phyloP scores from a whole-genome alignment of 1,140 invertebrate genomes.

The Vanessa atalanta region DNA sequence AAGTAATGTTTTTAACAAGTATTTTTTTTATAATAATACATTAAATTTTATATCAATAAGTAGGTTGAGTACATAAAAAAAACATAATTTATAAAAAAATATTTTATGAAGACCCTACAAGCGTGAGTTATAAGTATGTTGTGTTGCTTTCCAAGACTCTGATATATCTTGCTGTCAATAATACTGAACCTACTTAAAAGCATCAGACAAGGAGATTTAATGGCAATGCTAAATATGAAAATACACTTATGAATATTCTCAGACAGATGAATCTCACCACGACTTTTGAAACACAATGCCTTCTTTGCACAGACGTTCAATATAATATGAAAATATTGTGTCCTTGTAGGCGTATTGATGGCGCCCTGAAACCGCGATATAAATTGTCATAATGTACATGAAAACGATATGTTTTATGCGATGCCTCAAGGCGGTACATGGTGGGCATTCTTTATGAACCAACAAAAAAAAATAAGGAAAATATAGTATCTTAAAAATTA shows the following conservation, averaged over 20 bases:
- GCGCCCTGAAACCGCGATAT: conserved; percentile 55
- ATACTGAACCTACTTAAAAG: conserved; percentile 57
- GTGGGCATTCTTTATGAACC: conserved; percentile 36
- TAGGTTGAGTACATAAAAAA: neutral
- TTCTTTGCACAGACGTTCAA: conserved; percentile 50
- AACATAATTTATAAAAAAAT: conserved; percentile 45
- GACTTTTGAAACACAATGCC: conserved; percentile 75
- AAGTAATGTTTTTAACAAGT: too few relatives aligned
- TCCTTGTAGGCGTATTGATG: conserved; percentile 66
- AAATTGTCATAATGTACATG: conserved; percentile 47
- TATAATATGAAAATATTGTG: conserved; percentile 63
- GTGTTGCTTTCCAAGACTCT: conserved; percentile 41
- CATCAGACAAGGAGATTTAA: conserved; percentile 71
- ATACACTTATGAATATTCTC: conserved; percentile 68
- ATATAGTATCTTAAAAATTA: conserved; percentile 40
- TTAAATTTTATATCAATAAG: too few relatives aligned
- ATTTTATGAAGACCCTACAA: conserved; percentile 22
- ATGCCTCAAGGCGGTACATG: conserved; percentile 45
- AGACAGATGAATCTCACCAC: conserved; percentile 75
- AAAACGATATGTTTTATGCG: conserved; percentile 45
- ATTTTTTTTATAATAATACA: too few relatives aligned
- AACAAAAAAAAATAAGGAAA: conserved; percentile 35
- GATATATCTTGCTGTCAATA: conserved; percentile 65
- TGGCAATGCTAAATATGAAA: conserved; percentile 64
- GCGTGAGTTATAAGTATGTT: conserved; percentile 56